A percentile compares a stretch with the other conserved stretches of the same genome.
Evolutionary conservation across 2,797 vertebrate genomes (phyloP).

Genomic region (Paguma larvata): DNA sequence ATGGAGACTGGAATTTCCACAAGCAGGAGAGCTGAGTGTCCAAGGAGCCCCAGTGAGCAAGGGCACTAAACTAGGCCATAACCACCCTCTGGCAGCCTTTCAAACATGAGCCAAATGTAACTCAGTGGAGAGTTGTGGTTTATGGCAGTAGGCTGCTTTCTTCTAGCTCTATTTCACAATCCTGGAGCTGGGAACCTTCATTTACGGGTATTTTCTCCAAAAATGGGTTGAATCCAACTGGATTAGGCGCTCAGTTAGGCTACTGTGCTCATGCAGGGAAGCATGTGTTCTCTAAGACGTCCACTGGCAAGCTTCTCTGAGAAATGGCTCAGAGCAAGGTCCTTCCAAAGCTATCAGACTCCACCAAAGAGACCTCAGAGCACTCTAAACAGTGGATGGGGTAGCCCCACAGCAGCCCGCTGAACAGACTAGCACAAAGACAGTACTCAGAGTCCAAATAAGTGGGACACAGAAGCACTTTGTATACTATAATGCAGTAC

Average conservation of each 20-base stretch:
- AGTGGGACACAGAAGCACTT: conserved; percentile 41
- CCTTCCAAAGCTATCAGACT: background rate
- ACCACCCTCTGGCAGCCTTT: background rate
- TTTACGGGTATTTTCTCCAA: conserved; percentile 65
- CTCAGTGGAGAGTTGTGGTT: background rate
- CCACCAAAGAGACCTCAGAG: background rate
- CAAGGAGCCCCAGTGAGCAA: background rate
- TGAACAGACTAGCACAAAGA: conserved; percentile 22
- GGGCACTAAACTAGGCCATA: background rate
- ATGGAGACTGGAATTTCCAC: background rate
- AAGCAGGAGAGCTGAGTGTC: background rate
- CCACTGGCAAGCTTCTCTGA: background rate
- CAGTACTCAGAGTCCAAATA: conserved; percentile 40
- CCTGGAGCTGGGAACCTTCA: conserved; percentile 59
- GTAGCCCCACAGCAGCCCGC: background rate
- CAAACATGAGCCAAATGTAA: conserved; percentile 52
- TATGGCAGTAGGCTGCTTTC: conserved; percentile 43
- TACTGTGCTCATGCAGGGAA: conserved; percentile 8
- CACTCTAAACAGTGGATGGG: background rate
- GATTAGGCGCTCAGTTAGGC: conserved; percentile 25
- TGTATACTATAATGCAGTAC: background rate
- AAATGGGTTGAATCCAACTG: conserved; percentile 56
- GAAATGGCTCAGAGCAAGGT: background rate
- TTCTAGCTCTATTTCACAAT: conserved; percentile 63
- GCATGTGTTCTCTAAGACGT: background rate